Percentiles rank a stretch among this genome's conserved stretches.
Conservation (phyloP, 2,888 invertebrate species). For the Cantharis rufa region DNA sequence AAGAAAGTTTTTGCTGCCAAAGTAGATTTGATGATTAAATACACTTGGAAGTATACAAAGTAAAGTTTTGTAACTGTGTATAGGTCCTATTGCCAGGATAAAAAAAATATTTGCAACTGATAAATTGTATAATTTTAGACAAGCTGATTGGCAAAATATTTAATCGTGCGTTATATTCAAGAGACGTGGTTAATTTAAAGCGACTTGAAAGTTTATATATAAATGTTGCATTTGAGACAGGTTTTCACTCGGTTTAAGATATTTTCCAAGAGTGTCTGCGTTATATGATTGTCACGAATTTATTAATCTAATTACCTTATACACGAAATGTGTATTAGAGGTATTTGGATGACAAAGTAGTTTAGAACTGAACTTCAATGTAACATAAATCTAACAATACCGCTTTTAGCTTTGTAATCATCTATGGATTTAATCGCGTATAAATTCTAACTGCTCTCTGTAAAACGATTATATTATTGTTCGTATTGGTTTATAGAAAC, state of each 20-base stretch:
- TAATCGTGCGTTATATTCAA: neutral
- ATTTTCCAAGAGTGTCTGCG: neutral
- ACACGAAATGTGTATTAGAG: constrained; percentile 21
- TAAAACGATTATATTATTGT: constrained; percentile 25
- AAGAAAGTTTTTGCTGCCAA: constrained; percentile 29
- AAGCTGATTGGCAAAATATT: neutral
- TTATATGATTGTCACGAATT: constrained; percentile 11
- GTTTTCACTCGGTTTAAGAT: neutral
- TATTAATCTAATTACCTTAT: constrained; percentile 15
- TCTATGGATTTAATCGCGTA: constrained; percentile 27
- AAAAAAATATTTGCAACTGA: neutral
- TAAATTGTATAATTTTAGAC: neutral
- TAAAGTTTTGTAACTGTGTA: constrained; percentile 11
- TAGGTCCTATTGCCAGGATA: neutral
- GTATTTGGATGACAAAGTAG: constrained; percentile 29
- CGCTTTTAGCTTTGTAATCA: constrained; percentile 30
- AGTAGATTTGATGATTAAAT: constrained; percentile 31
- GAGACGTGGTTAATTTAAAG: neutral
- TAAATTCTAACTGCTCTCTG: constrained; percentile 19
- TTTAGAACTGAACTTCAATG: constrained; percentile 27
- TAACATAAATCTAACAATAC: constrained; percentile 28
- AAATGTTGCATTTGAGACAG: neutral
- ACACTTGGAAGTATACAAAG: constrained; percentile 28
- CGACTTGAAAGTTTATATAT: neutral
- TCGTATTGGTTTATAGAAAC: constrained; percentile 22